These are phyloP conservation scores for Haemorhous mexicanus DNA, from an alignment of 2,113 vertebrate species.

Conservation along the genomic window DNA sequence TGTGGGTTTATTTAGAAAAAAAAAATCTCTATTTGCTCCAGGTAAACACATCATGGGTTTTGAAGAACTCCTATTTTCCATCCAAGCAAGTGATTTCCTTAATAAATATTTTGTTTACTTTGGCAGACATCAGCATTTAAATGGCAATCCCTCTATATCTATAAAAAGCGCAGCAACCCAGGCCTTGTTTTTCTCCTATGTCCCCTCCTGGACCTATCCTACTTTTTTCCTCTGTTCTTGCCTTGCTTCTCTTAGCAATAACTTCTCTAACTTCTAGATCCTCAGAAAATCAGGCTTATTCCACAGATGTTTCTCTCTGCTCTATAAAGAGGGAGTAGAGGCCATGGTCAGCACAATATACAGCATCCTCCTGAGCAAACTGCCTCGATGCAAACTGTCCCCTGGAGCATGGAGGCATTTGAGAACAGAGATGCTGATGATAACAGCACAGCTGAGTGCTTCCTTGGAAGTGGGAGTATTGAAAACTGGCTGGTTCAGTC, in stretches of 20 bases:
- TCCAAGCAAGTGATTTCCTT: background rate
- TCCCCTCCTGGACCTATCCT: conserved; percentile 48
- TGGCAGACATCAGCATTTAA: conserved; percentile 34
- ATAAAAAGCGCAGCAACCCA: background rate
- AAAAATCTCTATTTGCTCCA: background rate
- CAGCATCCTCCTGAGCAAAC: background rate
- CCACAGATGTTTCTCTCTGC: background rate
- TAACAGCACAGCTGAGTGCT: background rate
- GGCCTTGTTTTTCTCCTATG: conserved; percentile 10
- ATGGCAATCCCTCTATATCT: background rate
- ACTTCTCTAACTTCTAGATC: background rate
- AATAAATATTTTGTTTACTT: conserved; percentile 48
- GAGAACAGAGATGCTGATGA: background rate
- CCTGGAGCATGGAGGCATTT: background rate
- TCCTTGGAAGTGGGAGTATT: background rate
- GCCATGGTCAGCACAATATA: background rate
- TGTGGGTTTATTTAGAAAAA: background rate
- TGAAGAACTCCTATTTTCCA: background rate
- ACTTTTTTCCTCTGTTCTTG: conserved; percentile 8
- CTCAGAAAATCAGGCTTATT: background rate
- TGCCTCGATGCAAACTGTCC: background rate
- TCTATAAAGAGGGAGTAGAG: background rate
- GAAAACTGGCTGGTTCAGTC: background rate
- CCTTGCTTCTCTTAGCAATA: conserved; percentile 23
- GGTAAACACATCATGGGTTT: background rate